Base-by-base conservation (phyloP, 2,113 vertebrate genomes). In the Trinectes maculatus region DNA sequence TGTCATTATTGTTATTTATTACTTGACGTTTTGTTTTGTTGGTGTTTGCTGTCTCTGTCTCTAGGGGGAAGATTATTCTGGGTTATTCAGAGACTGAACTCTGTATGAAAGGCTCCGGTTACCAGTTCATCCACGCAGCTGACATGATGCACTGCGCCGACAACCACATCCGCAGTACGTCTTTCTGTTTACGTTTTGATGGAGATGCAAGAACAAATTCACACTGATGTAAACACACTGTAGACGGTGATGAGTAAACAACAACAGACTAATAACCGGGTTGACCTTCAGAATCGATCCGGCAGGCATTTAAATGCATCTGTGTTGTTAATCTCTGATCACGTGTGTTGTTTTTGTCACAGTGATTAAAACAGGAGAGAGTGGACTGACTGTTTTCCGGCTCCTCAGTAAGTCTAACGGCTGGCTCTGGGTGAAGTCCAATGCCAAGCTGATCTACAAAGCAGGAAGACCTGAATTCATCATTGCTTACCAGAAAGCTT, bases 391-490 rank as follows among this genome's bases (percentile, higher is more conserved):
- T 0, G 88, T 93, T 1, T 94, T 95, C 89, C 66, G 93, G 72
- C 91, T 95, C 10, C 92, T 96, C 51, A 92, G 89, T 22, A 96
- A 95, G 68, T 66, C 70, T 0, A 58, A 76, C 0, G 6, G 61
- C 55, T 96, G 95, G 94, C 12, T 95, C 52, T 96, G 95, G 95
- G 89, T 96, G 31, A 94, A 95, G 84, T 12, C 93, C 67, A 94
- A 87, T 0, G 94, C 95, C 1, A 71, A 89, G 66, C 82, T 96
- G 13, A 82, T 95, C 19, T 94, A 88, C 86, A 93, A 93, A 73
- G 91, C 44, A 1, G 92, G 92, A 55, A 53, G 87, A 25, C 94
- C 94, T 0, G 92, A 95, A 5, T 94, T 91, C 79, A 95, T 96
- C 76, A 88, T 95, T 1, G 63, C 86, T 1, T 82, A 68, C 22